Percentiles rank a stretch among this genome's conserved stretches.
Evolutionary conservation across 2,888 invertebrate genomes (phyloP).

Genomic region (Nymphalis polychloros): DNA sequence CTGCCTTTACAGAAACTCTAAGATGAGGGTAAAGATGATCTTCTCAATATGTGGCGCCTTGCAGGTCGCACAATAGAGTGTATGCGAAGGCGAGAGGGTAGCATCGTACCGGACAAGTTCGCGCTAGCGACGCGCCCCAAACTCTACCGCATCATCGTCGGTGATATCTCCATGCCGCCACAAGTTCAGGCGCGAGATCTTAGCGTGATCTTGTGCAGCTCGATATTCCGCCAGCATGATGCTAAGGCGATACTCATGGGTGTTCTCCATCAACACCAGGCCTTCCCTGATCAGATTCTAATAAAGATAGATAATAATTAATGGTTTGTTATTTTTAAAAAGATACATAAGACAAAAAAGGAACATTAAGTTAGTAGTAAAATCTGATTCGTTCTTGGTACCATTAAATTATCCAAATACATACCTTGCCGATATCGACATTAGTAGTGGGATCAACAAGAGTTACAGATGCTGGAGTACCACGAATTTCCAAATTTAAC

Average conservation of each 20-base stretch:
- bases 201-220: constrained; percentile 92
- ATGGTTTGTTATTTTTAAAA: too few relatives aligned
- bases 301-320: constrained; percentile 50
- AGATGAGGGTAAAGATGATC: constrained; percentile 52
- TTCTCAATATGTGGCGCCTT: constrained; percentile 52
- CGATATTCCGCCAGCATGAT: constrained; percentile 91
- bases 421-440: constrained; percentile 76
- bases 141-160: constrained; percentile 90
- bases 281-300: constrained; percentile 93
- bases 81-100: constrained; percentile 45
- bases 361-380: neutral
- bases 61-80: constrained; percentile 59
- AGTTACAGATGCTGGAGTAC: constrained; percentile 80
- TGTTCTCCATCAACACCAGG: constrained; percentile 88
- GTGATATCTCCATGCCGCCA: constrained; percentile 99
- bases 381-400: neutral
- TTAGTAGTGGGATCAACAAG: constrained; percentile 77
- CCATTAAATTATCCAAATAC: neutral
- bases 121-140: constrained; percentile 75
- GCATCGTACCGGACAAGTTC: constrained; percentile 42
- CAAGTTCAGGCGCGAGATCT: constrained; percentile 92
- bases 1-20: constrained; percentile 52
- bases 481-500: constrained; percentile 91
- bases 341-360: too few relatives aligned
- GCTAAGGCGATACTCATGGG: constrained; percentile 90